Conservation (phyloP, 2,797 vertebrate genomes). For the Fringilla coelebs region DNA sequence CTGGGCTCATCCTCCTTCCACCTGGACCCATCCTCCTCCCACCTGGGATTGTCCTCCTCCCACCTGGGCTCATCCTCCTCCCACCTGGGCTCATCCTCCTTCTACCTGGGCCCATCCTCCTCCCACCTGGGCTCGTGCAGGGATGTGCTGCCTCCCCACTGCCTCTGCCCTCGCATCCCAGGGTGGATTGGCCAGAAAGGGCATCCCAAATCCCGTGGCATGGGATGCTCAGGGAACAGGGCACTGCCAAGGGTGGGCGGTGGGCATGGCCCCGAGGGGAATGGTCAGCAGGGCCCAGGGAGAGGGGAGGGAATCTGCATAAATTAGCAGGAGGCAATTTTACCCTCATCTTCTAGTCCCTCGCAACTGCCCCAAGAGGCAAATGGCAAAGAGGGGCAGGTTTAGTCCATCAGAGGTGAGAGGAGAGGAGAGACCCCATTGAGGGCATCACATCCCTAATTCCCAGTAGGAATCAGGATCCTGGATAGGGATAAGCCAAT, state of each 20-base stretch:
- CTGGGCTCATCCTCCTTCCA: neutral
- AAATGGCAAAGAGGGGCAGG: neutral
- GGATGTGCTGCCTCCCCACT: neutral
- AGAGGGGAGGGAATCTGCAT: neutral
- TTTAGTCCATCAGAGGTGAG: neutral
- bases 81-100: neutral
- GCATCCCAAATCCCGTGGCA: fast-evolving
- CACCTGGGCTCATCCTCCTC: neutral
- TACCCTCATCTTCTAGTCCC: neutral
- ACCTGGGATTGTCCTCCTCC: neutral
- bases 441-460: neutral
- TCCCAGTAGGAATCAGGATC: neutral
- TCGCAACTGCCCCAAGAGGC: fast-evolving
- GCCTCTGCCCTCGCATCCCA: neutral
- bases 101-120: fast-evolving
- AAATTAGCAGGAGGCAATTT: neutral
- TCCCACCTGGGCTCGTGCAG: fast-evolving
- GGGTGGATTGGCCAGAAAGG: fast-evolving
- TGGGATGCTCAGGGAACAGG: neutral
- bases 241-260: neutral
- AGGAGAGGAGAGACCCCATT: fast-evolving
- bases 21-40: no score
- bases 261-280: fast-evolving
- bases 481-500: neutral
- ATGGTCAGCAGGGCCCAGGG: neutral